Conservation (phyloP, 2,888 invertebrate genomes). For the Rhorus exstirpatorius region DNA sequence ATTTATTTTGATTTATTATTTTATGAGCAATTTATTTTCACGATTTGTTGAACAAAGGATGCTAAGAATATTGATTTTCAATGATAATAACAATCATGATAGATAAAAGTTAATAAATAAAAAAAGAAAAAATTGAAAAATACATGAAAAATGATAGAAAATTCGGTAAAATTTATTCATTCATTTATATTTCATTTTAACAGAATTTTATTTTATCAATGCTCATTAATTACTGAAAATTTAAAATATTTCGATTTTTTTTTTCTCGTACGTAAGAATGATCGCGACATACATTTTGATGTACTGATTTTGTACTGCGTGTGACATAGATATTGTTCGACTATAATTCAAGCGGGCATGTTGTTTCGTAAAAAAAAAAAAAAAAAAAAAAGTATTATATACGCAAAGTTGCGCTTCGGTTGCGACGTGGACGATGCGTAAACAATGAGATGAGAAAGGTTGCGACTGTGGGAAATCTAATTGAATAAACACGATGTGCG, state of each 20-base stretch:
- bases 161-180: no score
- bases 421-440: constrained; percentile 53
- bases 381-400: no score
- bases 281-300: constrained; percentile 4
- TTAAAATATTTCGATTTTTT: neutral
- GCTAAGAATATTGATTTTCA: no score
- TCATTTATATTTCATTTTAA: neutral
- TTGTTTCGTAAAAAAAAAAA: constrained; percentile 33
- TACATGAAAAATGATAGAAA: no score
- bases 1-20: no score
- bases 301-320: neutral
- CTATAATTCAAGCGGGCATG: constrained; percentile 8
- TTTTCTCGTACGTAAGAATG: neutral
- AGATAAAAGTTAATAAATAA: no score
- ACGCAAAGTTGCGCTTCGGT: constrained; percentile 51
- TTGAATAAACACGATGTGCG: neutral
- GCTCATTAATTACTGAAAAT: constrained; percentile 2
- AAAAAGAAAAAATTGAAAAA: no score
- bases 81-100: no score
- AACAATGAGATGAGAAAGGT: constrained; percentile 52
- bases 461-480: neutral
- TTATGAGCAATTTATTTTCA: no score
- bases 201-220: neutral
- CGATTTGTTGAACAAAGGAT: no score
- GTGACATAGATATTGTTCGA: neutral